phyloP scores from a whole-genome alignment of 1,140 invertebrate genomes.

The Riptortus pedestris region DNA sequence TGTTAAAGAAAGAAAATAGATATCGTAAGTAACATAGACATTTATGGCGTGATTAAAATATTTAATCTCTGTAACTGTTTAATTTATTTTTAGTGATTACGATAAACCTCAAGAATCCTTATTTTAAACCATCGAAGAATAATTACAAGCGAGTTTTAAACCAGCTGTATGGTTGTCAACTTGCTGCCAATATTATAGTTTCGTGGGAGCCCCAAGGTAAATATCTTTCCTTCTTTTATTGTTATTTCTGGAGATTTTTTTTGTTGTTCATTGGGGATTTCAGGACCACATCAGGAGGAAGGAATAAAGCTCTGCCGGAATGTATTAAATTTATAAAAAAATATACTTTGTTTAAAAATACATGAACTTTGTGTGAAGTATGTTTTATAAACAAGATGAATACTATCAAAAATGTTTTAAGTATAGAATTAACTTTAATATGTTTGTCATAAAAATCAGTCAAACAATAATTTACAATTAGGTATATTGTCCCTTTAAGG shows the following conservation, averaged over 20 bases:
- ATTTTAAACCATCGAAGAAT: slow-evolving; percentile 42
- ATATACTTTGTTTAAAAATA: too few relatives aligned
- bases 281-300: too few relatives aligned
- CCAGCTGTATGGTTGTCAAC: slow-evolving; percentile 35
- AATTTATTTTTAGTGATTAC: not conserved
- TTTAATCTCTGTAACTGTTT: not conserved
- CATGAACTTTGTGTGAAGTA: too few relatives aligned
- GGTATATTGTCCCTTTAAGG: too few relatives aligned
- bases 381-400: too few relatives aligned
- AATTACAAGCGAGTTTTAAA: slow-evolving; percentile 39
- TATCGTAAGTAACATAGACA: not conserved
- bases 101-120: slow-evolving; percentile 42
- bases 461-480: too few relatives aligned
- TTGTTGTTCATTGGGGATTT: too few relatives aligned
- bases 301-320: too few relatives aligned
- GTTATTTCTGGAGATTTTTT: not conserved
- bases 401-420: too few relatives aligned
- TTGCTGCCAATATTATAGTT: slow-evolving; percentile 41
- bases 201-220: slow-evolving; percentile 46
- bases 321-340: too few relatives aligned
- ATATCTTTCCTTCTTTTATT: slow-evolving; percentile 1
- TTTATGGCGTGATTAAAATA: not conserved
- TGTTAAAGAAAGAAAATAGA: not conserved
- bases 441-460: too few relatives aligned
- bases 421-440: too few relatives aligned